Evolutionary conservation across 2,797 vertebrate species (phyloP).

Genomic region (Delichon dasypus): DNA sequence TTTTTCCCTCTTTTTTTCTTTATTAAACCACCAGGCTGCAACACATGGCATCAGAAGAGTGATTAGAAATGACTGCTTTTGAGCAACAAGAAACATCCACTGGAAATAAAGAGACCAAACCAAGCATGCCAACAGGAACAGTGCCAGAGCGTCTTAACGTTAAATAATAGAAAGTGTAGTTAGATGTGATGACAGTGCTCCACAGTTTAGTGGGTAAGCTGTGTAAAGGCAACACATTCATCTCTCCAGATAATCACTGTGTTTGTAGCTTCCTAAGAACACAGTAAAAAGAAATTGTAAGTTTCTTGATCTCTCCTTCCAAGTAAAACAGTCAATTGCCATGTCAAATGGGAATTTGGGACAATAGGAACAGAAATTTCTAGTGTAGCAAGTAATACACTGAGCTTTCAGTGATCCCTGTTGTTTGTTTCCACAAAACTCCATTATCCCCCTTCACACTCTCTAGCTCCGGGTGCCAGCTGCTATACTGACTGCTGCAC

Average conservation of each 20-base stretch:
- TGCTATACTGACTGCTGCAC: not conserved
- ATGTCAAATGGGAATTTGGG: not conserved
- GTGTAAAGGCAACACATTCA: not conserved
- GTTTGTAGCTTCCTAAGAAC: conserved; percentile 31
- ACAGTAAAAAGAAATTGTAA: not conserved
- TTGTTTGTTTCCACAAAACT: not conserved
- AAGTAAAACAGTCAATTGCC: not conserved
- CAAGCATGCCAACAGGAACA: not conserved
- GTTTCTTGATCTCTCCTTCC: conserved; percentile 26
- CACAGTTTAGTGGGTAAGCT: conserved; percentile 26
- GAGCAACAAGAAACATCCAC: conserved; percentile 6
- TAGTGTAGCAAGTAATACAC: conserved; percentile 16
- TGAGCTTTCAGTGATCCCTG: not conserved
- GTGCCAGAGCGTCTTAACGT: not conserved
- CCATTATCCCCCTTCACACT: not conserved
- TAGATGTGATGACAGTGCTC: not conserved
- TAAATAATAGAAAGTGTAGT: not conserved
- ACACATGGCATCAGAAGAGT: conserved; percentile 3
- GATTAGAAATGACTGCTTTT: not conserved
- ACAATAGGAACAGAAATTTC: conserved; percentile 8
- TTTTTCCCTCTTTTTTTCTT: not conserved
- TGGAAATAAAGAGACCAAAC: not conserved
- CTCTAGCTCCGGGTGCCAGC: not conserved
- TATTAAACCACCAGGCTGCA: not conserved
- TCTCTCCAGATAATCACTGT: not conserved